Evolutionary conservation across 2,888 invertebrate species (phyloP), one percentile per base, ranked within the genome.

Genomic region (Amphipyra berbera): DNA sequence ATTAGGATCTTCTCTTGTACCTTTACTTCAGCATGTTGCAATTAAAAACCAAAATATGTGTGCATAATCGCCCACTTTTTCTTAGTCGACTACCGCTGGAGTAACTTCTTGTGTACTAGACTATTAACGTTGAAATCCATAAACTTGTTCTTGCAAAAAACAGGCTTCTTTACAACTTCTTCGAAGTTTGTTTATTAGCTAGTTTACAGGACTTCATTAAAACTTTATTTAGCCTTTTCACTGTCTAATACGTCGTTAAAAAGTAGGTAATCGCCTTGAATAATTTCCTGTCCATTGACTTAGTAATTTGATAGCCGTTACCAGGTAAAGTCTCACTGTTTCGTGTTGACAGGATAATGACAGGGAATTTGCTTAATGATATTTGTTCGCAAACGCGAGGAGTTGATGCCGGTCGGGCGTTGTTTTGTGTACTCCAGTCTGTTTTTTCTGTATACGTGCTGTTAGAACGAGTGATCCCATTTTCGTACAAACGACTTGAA

Each of bases 151-250:
- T 48, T 60, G 61, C 21, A 62, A 74, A 78, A 76, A 68, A 45
- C 60, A 37, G 61, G 46, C 44, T 60, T 64, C 59, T 64, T 58
- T 64, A 50, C 15, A 71, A 68, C 53, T 73, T 65, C 59, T 58
- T 42, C 53, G 48, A 82, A 82, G 75, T 82, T 83, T 68, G 69
- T 75, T 79, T 83, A 82, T 81, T 82, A 82, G 73, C 76, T 78
- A 72, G 75, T 68, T 68, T 73, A 78, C 71, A 66, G 69, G 72
- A 73, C 74, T 82, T 81, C 78, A 84, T 84, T 83, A 82, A 84
- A 83, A 83, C 77, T 84, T 84, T 62, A 56, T 48, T 66, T 61
- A 61, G 73, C 76, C 79, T 73, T 72, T 78, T 62, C 63, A 66
- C 68, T 59, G 71, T 62, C 71, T 76, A 82, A 75, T 74, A 65